Conservation (phyloP, 2,888 invertebrate species). For the Diogma glabrata region DNA sequence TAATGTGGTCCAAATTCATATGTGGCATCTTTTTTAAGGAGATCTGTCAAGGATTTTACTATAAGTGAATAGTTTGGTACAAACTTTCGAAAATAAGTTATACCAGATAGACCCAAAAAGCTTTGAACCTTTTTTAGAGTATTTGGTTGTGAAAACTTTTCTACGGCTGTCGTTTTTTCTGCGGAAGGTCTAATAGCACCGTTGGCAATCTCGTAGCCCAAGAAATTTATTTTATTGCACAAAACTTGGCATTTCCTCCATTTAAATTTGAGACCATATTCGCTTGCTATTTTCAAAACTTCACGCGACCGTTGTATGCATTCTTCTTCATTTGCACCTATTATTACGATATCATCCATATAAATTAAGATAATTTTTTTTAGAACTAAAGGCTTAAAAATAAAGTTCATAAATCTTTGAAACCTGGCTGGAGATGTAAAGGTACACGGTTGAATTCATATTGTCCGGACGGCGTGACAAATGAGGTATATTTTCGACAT, state of each 20-base stretch:
- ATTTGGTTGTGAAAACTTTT: neutral
- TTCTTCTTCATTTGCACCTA: neutral
- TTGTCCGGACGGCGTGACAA: too few relatives aligned
- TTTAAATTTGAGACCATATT: slow-evolving; percentile 2
- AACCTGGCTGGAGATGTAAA: too few relatives aligned
- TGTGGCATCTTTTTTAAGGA: neutral
- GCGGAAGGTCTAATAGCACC: neutral
- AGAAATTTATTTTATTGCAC: neutral
- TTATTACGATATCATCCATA: slow-evolving; percentile 9
- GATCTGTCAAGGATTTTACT: neutral
- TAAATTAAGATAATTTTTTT: neutral
- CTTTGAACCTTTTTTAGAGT: neutral
- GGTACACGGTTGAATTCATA: too few relatives aligned
- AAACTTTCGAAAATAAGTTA: slow-evolving; percentile 8
- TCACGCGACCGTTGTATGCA: neutral
- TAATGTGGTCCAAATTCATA: neutral
- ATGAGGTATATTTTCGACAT: too few relatives aligned
- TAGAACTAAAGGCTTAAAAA: too few relatives aligned
- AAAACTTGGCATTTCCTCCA: slow-evolving; percentile 2
- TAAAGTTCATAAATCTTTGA: too few relatives aligned
- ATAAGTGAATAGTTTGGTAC: neutral
- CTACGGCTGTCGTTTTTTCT: slow-evolving; percentile 10
- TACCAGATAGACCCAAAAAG: neutral
- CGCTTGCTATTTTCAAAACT: neutral
- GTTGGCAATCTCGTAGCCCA: neutral